Percentiles rank a stretch among this genome's conserved stretches.
These are phyloP conservation scores for Adrianichthys oophorus DNA, from an alignment of 2,797 vertebrate genomes.

Conservation along the genomic window DNA sequence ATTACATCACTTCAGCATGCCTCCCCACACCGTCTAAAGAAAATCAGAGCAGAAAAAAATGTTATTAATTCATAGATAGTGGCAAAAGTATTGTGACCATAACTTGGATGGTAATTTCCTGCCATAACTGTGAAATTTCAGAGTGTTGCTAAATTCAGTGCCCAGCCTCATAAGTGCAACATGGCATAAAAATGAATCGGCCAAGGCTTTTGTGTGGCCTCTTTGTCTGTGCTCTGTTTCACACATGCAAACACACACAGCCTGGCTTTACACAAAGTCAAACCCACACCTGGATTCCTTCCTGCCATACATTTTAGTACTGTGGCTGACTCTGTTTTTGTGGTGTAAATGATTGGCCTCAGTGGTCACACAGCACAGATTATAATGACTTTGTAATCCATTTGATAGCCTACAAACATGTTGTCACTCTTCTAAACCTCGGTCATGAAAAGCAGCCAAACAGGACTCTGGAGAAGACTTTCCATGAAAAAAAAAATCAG, in stretches of 20 bases:
- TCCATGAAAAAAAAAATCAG: slow-evolving; percentile 39
- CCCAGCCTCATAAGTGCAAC: slow-evolving; percentile 47
- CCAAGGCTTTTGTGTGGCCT: slow-evolving; percentile 35
- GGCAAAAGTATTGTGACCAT: slow-evolving; percentile 23
- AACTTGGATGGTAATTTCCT: slow-evolving; percentile 33
- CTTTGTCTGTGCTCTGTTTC: slow-evolving; percentile 26
- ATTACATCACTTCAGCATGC: slow-evolving; percentile 52
- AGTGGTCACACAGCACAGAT: slow-evolving; percentile 37
- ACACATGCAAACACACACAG: slow-evolving; percentile 11
- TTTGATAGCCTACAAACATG: slow-evolving; percentile 62
- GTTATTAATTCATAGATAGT: slow-evolving; percentile 32
- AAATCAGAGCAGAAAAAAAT: slow-evolving; percentile 43
- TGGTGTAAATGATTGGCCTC: slow-evolving; percentile 41
- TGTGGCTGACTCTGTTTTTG: slow-evolving; percentile 52
- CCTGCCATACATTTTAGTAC: slow-evolving; percentile 35
- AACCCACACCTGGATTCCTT: slow-evolving; percentile 11
- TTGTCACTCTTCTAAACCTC: slow-evolving; percentile 38
- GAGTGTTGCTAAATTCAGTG: slow-evolving; percentile 42
- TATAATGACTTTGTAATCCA: slow-evolving; percentile 70
- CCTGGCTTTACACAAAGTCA: background rate
- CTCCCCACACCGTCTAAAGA: slow-evolving; percentile 14
- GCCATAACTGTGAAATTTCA: slow-evolving; percentile 39
- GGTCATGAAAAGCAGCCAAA: slow-evolving; percentile 44
- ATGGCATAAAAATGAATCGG: slow-evolving; percentile 51
- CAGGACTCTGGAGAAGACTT: slow-evolving; percentile 39